These are phyloP conservation scores for Aptenodytes patagonicus DNA, from an alignment of 2,113 vertebrate genomes.

Conservation along the genomic window DNA sequence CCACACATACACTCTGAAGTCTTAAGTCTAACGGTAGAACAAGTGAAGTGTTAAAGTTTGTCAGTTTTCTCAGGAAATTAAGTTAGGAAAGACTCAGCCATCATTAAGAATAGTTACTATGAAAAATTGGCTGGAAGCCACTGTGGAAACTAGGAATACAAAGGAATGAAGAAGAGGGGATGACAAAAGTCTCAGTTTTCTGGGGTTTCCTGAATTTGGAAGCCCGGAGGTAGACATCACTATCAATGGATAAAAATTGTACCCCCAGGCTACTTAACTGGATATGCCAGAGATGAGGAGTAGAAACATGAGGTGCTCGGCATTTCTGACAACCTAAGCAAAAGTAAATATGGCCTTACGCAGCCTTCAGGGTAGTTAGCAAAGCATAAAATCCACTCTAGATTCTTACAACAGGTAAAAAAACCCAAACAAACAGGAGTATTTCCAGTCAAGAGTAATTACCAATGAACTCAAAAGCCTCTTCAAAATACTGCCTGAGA, in stretches of 20 bases:
- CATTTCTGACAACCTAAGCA: not conserved
- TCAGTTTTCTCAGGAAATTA: not conserved
- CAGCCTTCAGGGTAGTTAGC: not conserved
- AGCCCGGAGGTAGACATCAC: not conserved
- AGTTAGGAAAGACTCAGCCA: not conserved
- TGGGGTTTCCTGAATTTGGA: not conserved
- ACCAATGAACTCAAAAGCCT: constrained; percentile 99
- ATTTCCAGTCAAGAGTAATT: constrained; percentile 35
- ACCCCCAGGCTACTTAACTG: not conserved
- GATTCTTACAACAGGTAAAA: not conserved
- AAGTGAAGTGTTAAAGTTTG: not conserved
- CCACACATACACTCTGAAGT: not conserved
- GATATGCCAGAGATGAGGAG: not conserved
- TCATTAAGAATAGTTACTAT: not conserved
- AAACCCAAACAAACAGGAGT: not conserved
- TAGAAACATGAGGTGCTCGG: not conserved
- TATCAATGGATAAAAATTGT: not conserved
- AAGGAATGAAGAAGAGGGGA: not conserved
- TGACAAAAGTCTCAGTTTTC: not conserved
- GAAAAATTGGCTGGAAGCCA: not conserved
- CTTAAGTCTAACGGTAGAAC: not conserved
- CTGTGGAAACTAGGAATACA: not conserved
- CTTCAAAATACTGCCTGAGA: constrained; percentile 98
- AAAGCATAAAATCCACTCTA: not conserved
- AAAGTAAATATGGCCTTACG: not conserved